Evolutionary conservation across 2,797 vertebrate genomes (phyloP).

Genomic region (Adelosebastes latens): DNA sequence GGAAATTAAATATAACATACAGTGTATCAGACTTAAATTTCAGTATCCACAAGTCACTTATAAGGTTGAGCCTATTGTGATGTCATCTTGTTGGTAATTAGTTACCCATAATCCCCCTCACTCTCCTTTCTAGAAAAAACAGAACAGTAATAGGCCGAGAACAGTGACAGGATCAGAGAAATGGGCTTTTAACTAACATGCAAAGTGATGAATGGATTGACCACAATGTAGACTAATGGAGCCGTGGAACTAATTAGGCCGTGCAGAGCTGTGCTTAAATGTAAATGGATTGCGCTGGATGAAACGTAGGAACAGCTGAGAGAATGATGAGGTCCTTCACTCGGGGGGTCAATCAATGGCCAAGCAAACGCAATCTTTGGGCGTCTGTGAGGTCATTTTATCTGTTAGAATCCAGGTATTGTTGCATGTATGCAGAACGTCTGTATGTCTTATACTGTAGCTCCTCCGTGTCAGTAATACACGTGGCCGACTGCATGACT

Average conservation of each 20-base stretch:
- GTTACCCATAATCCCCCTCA: slow-evolving; percentile 61
- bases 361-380: slow-evolving; percentile 60
- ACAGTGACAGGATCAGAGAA: slow-evolving; percentile 74
- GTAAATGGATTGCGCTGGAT: slow-evolving; percentile 84
- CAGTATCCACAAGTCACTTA: slow-evolving; percentile 9
- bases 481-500: slow-evolving; percentile 57
- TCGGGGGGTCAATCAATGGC: slow-evolving; percentile 79
- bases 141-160: slow-evolving; percentile 65
- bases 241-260: slow-evolving; percentile 85
- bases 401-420: slow-evolving; percentile 6
- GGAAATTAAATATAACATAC: not conserved
- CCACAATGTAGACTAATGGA: slow-evolving; percentile 84
- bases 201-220: slow-evolving; percentile 83
- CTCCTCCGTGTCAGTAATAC: slow-evolving; percentile 19
- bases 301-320: slow-evolving; percentile 74
- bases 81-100: slow-evolving; percentile 59
- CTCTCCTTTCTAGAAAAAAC: slow-evolving; percentile 34
- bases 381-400: slow-evolving; percentile 35
- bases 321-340: slow-evolving; percentile 82
- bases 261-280: slow-evolving; percentile 84
- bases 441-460: not conserved
- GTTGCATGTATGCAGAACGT: not conserved
- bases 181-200: slow-evolving; percentile 81
- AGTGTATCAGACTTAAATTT: slow-evolving; percentile 8
- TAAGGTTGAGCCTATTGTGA: slow-evolving; percentile 21